A percentile compares a stretch with the other conserved stretches of the same genome.
These are phyloP conservation scores for Drosophila rufa DNA, from an alignment of 1,140 invertebrate genomes.

Conservation along the genomic window DNA sequence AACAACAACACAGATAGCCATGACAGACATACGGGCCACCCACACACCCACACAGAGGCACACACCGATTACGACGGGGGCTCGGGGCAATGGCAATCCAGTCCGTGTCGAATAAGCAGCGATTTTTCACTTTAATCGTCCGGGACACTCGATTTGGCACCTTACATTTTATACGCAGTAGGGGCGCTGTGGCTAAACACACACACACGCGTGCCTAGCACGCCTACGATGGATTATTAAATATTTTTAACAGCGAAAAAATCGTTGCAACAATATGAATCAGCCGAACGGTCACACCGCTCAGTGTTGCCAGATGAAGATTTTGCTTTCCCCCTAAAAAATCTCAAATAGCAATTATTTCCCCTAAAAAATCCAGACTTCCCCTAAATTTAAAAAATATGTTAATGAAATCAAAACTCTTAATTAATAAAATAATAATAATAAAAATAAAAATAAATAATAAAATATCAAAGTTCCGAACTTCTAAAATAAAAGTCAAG, in stretches of 20 bases:
- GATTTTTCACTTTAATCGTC: slow-evolving; percentile 33
- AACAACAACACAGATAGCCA: slow-evolving; percentile 22
- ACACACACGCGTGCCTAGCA: slow-evolving; percentile 58
- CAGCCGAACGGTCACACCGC: slow-evolving; percentile 57
- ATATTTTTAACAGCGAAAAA: slow-evolving; percentile 61
- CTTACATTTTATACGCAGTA: slow-evolving; percentile 58
- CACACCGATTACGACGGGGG: slow-evolving; percentile 39
- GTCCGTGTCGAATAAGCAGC: slow-evolving; percentile 23
- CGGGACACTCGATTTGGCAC: slow-evolving; percentile 33
- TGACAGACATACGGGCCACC: slow-evolving; percentile 42
- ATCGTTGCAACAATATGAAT: slow-evolving; percentile 75
- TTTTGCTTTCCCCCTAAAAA: not conserved
- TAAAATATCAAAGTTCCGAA: too few relatives aligned
- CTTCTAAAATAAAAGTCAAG: too few relatives aligned
- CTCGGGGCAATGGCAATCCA: slow-evolving; percentile 48
- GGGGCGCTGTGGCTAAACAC: slow-evolving; percentile 18
- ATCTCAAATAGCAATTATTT: too few relatives aligned
- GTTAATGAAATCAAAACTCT: too few relatives aligned
- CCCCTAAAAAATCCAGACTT: too few relatives aligned
- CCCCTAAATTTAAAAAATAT: too few relatives aligned
- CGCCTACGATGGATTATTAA: slow-evolving; percentile 39
- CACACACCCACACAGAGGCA: slow-evolving; percentile 54
- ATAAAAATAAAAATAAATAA: too few relatives aligned
- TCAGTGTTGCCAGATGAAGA: slow-evolving; percentile 36
- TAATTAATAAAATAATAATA: too few relatives aligned